These are phyloP conservation scores for Crotalus helleri DNA, from an alignment of 2,113 vertebrate genomes.

Conservation along the genomic window DNA sequence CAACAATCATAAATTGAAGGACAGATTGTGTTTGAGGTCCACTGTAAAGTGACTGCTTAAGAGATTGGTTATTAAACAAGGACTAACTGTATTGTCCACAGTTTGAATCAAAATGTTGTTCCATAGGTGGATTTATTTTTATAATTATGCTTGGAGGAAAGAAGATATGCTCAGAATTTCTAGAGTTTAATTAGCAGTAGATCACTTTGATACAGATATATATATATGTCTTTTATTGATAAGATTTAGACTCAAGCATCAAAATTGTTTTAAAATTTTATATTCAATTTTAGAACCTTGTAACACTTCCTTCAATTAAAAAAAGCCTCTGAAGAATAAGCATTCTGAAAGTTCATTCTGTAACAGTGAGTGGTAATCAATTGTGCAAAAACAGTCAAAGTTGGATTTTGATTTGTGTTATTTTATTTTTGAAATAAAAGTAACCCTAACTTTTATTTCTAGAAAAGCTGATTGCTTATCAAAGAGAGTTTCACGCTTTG, in stretches of 20 bases:
- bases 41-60: not conserved
- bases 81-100: not conserved
- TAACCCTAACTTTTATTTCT: conserved; percentile 1
- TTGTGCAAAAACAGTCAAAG: not conserved
- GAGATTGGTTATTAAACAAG: too few species aligned
- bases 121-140: not conserved
- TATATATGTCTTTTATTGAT: not conserved
- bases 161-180: not conserved
- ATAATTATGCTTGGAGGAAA: not conserved
- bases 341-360: not conserved
- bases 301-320: not conserved
- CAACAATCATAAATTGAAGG: not conserved
- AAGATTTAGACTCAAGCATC: not conserved
- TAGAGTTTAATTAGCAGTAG: not conserved
- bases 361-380: not conserved
- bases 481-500: conserved; percentile 93
- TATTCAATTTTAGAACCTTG: not conserved
- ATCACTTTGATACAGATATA: not conserved
- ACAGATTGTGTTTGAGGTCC: not conserved
- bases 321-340: not conserved
- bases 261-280: not conserved
- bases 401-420: not conserved
- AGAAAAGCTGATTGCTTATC: conserved; percentile 95
- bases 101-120: not conserved
- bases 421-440: not conserved